Base-by-base conservation (phyloP, 2,888 invertebrate genomes). In the Mactromeris polynyma region DNA sequence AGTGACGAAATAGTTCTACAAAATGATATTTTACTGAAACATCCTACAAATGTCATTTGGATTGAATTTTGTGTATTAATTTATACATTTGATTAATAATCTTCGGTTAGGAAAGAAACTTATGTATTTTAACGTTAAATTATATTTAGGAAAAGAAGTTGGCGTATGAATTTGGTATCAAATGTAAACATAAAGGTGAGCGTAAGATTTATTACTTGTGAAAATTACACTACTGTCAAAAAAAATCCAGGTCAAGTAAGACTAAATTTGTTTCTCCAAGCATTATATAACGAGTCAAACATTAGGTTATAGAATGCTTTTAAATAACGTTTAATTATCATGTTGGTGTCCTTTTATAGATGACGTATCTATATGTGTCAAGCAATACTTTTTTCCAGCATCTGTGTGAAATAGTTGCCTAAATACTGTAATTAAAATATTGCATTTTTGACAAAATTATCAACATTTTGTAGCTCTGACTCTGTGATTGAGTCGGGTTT, bases 111-210 rank as follows among this genome's bases (percentile, higher is more conserved):
- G 26, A 64, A n/a, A 64, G 58, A 26, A 26, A 6, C 9, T 9
- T 73, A 11, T 36, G 36, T 26, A 36, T 73, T n/a, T 58, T 58
- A n/a, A 9, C n/a, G n/a, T 58, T 6, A 73, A n/a, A 26, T 17
- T 17, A 11, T 73, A 19, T 33, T 36, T 17, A 6, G 19, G 1
- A 33, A 33, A 33, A 2, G 26, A 33, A 73, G 36, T 33, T 11
- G 6, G 73, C 73, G 73, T 36, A 73, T 36, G 73, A 36, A 73
- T 73, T 26, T 73, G 33, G 73, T 73, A 73, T 73, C 73, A 73
- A 73, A 73, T 73, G 73, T 73, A 73, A 73, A 73, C 73, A 73
- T 19, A 19, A 17, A 11, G 36, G 73, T 73, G 73, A 33, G 73
- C 73, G 73, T 73, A 36, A 33, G 36, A 73, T 36, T 73, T 19